Evolutionary conservation across 1,140 invertebrate species (phyloP).

Genomic region (Procambarus virginalis): DNA sequence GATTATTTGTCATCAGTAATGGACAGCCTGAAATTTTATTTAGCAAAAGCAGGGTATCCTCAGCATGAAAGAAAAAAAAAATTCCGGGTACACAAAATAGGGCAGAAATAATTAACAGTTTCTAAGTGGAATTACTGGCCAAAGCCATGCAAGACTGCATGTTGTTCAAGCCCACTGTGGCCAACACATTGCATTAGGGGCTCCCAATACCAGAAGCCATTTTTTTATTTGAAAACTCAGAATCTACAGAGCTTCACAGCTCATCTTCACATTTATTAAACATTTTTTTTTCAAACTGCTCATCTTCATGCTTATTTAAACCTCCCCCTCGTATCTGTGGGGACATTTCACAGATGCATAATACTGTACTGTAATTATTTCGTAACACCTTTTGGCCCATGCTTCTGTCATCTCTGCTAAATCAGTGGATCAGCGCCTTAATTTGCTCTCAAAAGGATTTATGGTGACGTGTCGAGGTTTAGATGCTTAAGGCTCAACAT

Average conservation of each 20-base stretch:
- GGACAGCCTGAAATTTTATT: slow-evolving; percentile 19
- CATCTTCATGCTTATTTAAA: slow-evolving; percentile 23
- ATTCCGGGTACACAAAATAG: not conserved
- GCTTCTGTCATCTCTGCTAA: slow-evolving; percentile 32
- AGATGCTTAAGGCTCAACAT: slow-evolving; percentile 55
- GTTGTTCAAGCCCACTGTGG: not conserved
- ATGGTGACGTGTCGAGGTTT: slow-evolving; percentile 13
- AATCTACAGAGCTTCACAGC: not conserved
- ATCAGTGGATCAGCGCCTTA: slow-evolving; percentile 44
- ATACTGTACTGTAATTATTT: not conserved
- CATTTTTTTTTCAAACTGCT: slow-evolving; percentile 17
- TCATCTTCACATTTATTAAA: not conserved
- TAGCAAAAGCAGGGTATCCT: slow-evolving; percentile 25
- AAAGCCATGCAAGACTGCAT: slow-evolving; percentile 4
- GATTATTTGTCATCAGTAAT: slow-evolving; percentile 6
- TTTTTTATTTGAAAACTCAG: slow-evolving; percentile 1
- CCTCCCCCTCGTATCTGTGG: slow-evolving; percentile 14
- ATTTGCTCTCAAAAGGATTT: slow-evolving; percentile 21
- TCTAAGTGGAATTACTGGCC: slow-evolving; percentile 5
- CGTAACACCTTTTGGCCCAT: slow-evolving; percentile 33
- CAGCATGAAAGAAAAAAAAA: slow-evolving; percentile 33
- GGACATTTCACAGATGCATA: not conserved
- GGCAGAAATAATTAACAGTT: not conserved
- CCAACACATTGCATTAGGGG: slow-evolving; percentile 28
- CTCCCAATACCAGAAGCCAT: slow-evolving; percentile 21